Conservation (phyloP, 2,797 vertebrate genomes). For the Crocidura indochinensis region DNA sequence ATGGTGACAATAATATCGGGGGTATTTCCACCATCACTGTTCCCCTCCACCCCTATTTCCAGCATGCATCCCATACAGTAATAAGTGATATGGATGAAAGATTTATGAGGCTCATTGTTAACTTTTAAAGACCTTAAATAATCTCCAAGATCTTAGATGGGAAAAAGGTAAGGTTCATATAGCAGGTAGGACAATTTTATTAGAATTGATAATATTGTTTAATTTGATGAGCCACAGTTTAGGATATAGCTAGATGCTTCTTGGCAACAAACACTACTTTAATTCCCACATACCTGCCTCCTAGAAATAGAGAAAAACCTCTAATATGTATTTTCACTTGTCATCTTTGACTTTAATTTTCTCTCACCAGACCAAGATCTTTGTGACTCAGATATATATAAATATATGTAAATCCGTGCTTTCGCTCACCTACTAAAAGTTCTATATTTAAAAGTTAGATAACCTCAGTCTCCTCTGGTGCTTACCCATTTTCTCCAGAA, state of each 20-base stretch:
- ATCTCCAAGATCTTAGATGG: background rate
- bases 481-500: background rate
- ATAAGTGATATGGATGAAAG: background rate
- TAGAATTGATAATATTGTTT: background rate
- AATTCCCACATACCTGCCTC: background rate
- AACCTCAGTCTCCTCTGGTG: background rate
- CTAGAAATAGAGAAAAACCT: background rate
- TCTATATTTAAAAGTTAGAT: background rate
- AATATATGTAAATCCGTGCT: background rate
- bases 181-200: background rate
- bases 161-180: background rate
- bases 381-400: background rate
- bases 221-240: background rate
- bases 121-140: background rate
- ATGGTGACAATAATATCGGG: too few relatives aligned
- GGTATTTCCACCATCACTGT: too few relatives aligned
- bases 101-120: background rate
- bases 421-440: slow-evolving; percentile 5
- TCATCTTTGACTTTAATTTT: background rate
- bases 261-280: background rate
- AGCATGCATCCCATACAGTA: too few relatives aligned
- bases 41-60: too few relatives aligned
- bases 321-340: background rate
- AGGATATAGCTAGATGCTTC: background rate
- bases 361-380: background rate